phyloP scores from a whole-genome alignment of 2,113 vertebrate genomes.

The Phainopepla nitens region DNA sequence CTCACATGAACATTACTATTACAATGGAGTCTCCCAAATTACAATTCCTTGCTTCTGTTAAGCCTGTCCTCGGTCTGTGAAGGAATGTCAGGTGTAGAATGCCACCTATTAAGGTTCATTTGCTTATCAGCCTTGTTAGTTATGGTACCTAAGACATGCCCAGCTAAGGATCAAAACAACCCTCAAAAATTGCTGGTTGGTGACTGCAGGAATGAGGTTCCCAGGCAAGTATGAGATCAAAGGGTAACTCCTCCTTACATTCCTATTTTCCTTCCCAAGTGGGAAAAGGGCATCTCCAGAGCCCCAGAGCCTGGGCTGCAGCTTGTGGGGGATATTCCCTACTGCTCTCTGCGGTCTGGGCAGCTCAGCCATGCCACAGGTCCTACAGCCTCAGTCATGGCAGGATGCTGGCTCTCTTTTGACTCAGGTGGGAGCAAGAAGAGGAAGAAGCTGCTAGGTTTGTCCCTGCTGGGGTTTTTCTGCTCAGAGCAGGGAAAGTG shows the following conservation, averaged over 20 bases:
- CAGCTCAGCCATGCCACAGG: background rate
- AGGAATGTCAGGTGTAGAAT: background rate
- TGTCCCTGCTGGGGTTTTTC: background rate
- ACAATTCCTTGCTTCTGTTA: background rate
- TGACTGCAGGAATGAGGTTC: background rate
- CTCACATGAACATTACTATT: background rate
- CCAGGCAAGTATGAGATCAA: background rate
- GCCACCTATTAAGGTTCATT: fast-evolving
- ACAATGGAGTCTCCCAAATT: background rate
- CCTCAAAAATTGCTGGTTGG: background rate
- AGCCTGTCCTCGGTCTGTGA: background rate
- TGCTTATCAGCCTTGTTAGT: background rate
- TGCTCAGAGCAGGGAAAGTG: background rate
- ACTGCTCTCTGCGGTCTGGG: background rate
- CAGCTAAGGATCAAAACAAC: background rate
- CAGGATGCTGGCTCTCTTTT: background rate
- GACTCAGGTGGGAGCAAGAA: background rate
- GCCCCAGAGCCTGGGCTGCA: background rate
- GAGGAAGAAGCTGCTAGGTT: background rate
- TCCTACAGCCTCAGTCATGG: background rate
- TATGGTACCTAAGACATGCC: background rate
- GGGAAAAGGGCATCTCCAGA: background rate
- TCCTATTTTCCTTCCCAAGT: background rate
- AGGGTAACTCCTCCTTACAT: background rate
- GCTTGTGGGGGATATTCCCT: background rate